phyloP scores from a whole-genome alignment of 2,113 vertebrate species.

The Passer domesticus region DNA sequence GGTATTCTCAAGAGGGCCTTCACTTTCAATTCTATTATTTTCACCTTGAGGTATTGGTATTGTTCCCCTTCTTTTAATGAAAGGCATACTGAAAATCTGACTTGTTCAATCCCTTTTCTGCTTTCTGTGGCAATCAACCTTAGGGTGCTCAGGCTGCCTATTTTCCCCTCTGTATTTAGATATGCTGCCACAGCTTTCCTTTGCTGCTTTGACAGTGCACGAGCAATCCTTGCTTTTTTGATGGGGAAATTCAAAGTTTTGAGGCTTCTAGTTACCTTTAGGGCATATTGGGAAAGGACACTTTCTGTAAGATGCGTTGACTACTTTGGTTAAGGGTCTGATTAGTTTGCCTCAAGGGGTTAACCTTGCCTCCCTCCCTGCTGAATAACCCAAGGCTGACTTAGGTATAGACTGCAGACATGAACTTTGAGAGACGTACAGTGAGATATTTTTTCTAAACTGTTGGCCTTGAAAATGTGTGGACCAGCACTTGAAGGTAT shows the following conservation, averaged over 20 bases:
- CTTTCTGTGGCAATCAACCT: neutral
- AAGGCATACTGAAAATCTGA: neutral
- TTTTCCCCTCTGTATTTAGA: neutral
- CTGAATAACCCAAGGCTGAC: neutral
- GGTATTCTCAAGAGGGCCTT: neutral
- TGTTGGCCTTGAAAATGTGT: neutral
- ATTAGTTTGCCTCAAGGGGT: neutral
- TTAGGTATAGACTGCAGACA: neutral
- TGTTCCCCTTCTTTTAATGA: neutral
- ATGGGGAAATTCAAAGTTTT: neutral
- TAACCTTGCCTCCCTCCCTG: fast-evolving
- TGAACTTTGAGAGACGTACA: neutral
- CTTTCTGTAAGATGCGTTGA: neutral
- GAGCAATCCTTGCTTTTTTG: neutral
- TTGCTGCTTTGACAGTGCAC: neutral
- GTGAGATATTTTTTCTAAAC: neutral
- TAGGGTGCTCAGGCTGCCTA: neutral
- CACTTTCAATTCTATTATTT: neutral
- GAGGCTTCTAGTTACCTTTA: neutral
- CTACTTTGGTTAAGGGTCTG: neutral
- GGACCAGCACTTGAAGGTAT: neutral
- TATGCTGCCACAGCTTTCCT: neutral
- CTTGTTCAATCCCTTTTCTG: neutral
- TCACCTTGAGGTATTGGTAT: neutral
- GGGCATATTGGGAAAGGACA: neutral